These are phyloP conservation scores for Zootoca vivipara DNA, from an alignment of 2,113 vertebrate genomes.

Conservation along the genomic window DNA sequence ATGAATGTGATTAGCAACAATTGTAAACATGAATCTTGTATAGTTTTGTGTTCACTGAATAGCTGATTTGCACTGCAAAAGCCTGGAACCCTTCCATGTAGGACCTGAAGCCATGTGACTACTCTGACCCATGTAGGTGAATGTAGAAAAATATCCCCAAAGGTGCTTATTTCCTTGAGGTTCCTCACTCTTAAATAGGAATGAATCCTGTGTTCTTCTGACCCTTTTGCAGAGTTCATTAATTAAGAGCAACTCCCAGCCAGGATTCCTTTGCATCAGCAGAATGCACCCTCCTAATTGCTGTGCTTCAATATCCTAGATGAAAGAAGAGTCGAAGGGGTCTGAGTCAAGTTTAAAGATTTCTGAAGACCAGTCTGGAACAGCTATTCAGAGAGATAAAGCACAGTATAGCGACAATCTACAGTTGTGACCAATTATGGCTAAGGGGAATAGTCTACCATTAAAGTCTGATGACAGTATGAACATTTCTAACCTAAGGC, in stretches of 20 bases:
- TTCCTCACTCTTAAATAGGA: neutral
- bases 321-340: conserved; percentile 10
- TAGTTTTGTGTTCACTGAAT: neutral
- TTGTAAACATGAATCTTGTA: neutral
- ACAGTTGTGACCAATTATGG: neutral
- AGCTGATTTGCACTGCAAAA: neutral
- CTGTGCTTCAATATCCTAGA: neutral
- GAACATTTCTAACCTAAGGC: neutral
- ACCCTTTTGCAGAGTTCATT: conserved; percentile 12
- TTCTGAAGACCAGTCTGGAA: conserved; percentile 8
- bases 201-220: conserved; percentile 1
- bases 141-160: neutral
- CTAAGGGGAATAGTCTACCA: neutral
- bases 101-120: neutral
- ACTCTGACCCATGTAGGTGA: neutral
- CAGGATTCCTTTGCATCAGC: conserved; percentile 18
- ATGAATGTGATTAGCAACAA: neutral
- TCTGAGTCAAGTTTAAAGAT: neutral
- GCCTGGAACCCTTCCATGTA: neutral
- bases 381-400: conserved; percentile 18
- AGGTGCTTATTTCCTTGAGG: neutral
- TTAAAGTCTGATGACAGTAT: conserved; percentile 22
- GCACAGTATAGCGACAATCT: conserved; percentile 17
- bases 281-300: conserved; percentile 8
- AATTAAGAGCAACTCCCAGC: conserved; percentile 29